Evolutionary conservation across 2,113 vertebrate genomes (phyloP).

Genomic region (Gadus chalcogrammus): DNA sequence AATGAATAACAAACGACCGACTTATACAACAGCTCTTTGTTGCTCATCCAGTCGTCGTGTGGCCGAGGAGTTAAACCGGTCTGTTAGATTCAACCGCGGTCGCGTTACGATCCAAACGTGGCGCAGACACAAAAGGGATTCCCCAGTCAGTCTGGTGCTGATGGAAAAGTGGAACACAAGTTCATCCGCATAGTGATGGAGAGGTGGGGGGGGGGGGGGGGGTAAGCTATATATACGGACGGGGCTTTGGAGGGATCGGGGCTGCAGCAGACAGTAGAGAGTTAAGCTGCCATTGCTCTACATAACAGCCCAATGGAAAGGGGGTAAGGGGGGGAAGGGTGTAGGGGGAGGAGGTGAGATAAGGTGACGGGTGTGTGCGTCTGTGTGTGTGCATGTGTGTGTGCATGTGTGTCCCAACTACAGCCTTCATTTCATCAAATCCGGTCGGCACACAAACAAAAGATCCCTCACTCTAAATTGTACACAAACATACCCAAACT

Average conservation of each 20-base stretch:
- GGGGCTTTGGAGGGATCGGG: conserved; percentile 31
- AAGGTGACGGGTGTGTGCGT: conserved; percentile 25
- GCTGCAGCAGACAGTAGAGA: conserved; percentile 27
- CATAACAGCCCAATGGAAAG: conserved; percentile 37
- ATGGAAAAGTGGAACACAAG: conserved; percentile 50
- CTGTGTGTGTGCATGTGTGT: neutral
- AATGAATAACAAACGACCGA: too few species aligned
- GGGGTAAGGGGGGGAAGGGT: conserved; percentile 4
- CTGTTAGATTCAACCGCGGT: neutral
- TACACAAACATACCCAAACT: neutral
- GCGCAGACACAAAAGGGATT: conserved; percentile 52
- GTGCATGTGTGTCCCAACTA: conserved; percentile 3
- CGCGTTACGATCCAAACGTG: conserved; percentile 8
- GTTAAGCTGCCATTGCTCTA: conserved; percentile 66
- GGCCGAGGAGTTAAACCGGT: conserved; percentile 13
- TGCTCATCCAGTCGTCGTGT: conserved; percentile 26
- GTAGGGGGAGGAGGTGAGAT: conserved; percentile 6
- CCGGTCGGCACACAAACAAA: conserved; percentile 46
- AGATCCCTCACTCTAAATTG: neutral
- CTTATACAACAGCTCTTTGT: neutral
- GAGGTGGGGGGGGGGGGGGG: conserved; percentile 2
- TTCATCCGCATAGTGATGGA: conserved; percentile 41
- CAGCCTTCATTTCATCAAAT: conserved; percentile 51
- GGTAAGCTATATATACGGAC: conserved; percentile 32
- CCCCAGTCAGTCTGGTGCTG: conserved; percentile 30